Conservation (phyloP, 2,113 vertebrate species). For the Himantopus leucocephalus region DNA sequence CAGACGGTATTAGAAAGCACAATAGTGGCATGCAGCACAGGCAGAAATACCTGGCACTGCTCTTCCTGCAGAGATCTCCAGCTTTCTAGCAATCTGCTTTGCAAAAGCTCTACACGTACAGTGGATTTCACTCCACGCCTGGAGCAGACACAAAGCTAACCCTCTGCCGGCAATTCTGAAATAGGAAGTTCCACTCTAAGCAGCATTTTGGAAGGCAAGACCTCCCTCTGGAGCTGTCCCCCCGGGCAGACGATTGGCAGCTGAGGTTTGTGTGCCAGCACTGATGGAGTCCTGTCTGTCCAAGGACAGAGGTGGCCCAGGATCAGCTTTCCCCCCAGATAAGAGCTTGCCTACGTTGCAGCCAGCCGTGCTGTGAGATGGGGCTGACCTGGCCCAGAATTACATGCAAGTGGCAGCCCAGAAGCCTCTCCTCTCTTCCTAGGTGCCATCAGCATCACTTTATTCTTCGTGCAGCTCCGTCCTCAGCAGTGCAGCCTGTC, state of each 20-base stretch:
- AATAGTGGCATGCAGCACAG: not conserved
- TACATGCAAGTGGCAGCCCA: not conserved
- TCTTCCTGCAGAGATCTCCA: not conserved
- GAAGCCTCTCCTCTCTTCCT: not conserved
- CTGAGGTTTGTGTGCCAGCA: not conserved
- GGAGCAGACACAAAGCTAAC: not conserved
- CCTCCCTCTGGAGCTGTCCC: not conserved
- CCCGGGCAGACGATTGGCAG: not conserved
- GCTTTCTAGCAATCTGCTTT: slow-evolving; percentile 18
- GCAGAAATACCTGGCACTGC: not conserved
- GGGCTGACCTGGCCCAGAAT: not conserved
- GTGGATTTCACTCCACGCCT: not conserved
- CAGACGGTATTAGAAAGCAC: slow-evolving; percentile 26
- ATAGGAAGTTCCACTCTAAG: not conserved
- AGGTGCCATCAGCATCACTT: not conserved
- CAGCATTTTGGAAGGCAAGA: not conserved
- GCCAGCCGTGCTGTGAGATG: fast-evolving
- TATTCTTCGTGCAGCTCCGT: not conserved
- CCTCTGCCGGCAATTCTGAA: not conserved
- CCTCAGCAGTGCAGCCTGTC: not conserved
- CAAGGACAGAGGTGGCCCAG: not conserved
- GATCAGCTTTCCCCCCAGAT: not conserved
- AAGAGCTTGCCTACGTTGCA: not conserved
- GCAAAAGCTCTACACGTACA: not conserved
- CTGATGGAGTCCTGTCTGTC: not conserved